A percentile compares a stretch with the other conserved stretches of the same genome.
Evolutionary conservation across 2,797 vertebrate species (phyloP).

Genomic region (Silurus aristotelis): DNA sequence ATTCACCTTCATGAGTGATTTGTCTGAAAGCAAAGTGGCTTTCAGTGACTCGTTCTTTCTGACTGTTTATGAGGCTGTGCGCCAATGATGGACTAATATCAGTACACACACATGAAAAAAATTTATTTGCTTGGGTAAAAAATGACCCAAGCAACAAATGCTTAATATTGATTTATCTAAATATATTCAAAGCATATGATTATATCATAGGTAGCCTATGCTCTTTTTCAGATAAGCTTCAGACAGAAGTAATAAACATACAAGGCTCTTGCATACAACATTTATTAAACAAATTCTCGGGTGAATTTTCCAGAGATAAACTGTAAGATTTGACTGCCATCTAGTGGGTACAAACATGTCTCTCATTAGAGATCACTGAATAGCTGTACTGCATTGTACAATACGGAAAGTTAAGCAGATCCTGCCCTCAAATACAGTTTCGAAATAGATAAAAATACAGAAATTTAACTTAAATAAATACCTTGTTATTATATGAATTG

Average conservation of each 20-base stretch:
- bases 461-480: background rate
- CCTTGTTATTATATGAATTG: background rate
- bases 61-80: background rate
- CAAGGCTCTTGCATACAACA: background rate
- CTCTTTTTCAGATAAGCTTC: background rate
- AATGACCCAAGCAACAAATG: background rate
- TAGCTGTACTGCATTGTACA: too few relatives aligned
- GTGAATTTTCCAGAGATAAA: background rate
- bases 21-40: conserved; percentile 6
- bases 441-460: background rate
- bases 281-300: background rate
- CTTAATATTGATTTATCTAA: background rate
- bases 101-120: background rate
- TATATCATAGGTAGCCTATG: background rate
- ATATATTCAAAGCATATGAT: background rate
- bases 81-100: background rate
- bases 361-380: too few relatives aligned
- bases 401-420: background rate
- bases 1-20: conserved; percentile 9
- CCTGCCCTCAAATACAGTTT: background rate
- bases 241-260: background rate
- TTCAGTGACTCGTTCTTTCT: conserved; percentile 17
- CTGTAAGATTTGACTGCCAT: conserved; percentile 43
- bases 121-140: too few relatives aligned
- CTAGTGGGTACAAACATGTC: conserved; percentile 45